Evolutionary conservation across 2,113 vertebrate species (phyloP), one percentile per base, ranked within the genome.

Genomic region (Hyaena hyaena): DNA sequence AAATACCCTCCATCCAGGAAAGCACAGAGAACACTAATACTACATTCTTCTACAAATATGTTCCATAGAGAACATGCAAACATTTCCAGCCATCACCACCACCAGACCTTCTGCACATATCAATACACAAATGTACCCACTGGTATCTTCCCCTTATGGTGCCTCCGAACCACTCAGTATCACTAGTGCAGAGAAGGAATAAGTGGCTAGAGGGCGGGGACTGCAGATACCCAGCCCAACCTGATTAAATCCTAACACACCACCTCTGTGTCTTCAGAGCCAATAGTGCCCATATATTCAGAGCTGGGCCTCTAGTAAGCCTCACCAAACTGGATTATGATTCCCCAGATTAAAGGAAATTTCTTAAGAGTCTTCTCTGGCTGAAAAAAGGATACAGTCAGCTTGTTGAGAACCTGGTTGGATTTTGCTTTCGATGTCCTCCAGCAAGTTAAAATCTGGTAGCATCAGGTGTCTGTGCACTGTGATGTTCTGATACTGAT

Each of bases 371-470:
- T 94, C 24, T 96, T 82, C 66, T 93, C 7, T 66, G 31, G 65
- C 10, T 93, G n/a, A 93, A 90, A 98, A 98, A 99, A 99, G 99
- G 99, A 99, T 99, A 99, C 99, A 99, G 97, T 99, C 99, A 28
- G 99, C 99, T 97, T 99, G 99, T 68, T 99, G 92, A 98, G 97
- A 98, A 81, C 99, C 99, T 77, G 99, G 98, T 33, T 99, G 99
- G 97, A 99, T 98, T 71, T 96, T 83, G 93, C 98, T 98, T 96
- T 99, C 98, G 81, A 99, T 99, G 89, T 99, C 99, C 90, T 99
- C 99, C 97, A 99, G 98, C 85, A 99, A 98, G 76, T 99, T 98
- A 98, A 99, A 99, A 97, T 99, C 99, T 33, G 99, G 99, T 6
- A 99, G 95, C 99, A 98, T 99, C 35, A 99, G 98, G 73, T 99